These are phyloP conservation scores for Lophotis ruficrista DNA, from an alignment of 2,113 vertebrate species.

Conservation along the genomic window DNA sequence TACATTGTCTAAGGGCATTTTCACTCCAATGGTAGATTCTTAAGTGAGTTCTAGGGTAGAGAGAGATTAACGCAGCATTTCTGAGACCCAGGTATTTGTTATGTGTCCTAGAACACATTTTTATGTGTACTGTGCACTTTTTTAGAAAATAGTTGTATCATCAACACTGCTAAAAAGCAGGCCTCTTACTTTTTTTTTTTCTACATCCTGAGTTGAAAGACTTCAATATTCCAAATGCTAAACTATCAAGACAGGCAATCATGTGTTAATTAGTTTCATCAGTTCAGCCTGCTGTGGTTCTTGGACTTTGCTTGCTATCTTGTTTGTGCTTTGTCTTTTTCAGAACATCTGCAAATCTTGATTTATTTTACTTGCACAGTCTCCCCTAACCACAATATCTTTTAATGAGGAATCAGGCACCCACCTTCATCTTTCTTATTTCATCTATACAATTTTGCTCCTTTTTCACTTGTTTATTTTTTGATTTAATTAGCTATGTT, in stretches of 20 bases:
- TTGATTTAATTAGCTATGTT: not conserved
- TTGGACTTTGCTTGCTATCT: not conserved
- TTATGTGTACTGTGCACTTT: not conserved
- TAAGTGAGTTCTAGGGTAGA: not conserved
- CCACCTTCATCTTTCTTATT: not conserved
- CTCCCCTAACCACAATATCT: not conserved
- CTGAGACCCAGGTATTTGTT: not conserved
- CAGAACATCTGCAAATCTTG: not conserved
- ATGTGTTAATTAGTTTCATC: not conserved
- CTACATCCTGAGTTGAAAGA: not conserved
- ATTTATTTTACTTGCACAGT: not conserved
- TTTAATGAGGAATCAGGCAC: not conserved
- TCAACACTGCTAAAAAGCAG: not conserved
- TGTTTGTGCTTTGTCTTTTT: not conserved
- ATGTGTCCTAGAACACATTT: not conserved
- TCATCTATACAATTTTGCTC: not conserved
- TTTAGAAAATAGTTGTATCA: not conserved
- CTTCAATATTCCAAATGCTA: not conserved
- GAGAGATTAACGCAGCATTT: not conserved
- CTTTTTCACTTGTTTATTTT: not conserved
- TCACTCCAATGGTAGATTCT: not conserved
- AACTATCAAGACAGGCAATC: not conserved
- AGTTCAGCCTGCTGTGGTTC: not conserved
- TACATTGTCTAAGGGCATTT: not conserved
- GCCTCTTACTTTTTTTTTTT: accelerated